A percentile compares a stretch with the other conserved stretches of the same genome.
Evolutionary conservation across 2,888 invertebrate species (phyloP).

Genomic region (Monochamus alternatus): DNA sequence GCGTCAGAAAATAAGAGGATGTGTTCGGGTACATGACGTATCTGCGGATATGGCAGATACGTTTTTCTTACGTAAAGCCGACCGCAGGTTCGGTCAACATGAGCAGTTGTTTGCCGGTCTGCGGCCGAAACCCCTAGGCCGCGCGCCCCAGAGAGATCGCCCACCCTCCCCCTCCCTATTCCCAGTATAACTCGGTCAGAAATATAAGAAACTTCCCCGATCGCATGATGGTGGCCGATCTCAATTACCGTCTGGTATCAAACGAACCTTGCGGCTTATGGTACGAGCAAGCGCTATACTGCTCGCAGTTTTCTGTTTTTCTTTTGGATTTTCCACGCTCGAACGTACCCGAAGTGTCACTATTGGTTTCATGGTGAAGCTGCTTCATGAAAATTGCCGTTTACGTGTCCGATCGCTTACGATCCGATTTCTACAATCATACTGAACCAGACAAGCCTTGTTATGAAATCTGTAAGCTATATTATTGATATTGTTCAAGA

Average conservation of each 20-base stretch:
- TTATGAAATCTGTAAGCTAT: too few species aligned
- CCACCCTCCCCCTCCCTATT: slow-evolving; percentile 28
- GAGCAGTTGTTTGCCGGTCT: slow-evolving; percentile 66
- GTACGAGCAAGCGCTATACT: background rate
- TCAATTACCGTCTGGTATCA: slow-evolving; percentile 12
- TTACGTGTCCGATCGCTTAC: too few species aligned
- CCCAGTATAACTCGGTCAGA: slow-evolving; percentile 42
- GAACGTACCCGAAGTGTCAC: background rate
- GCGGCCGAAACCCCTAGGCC: slow-evolving; percentile 58
- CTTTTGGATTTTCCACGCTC: background rate
- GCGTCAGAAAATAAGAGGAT: slow-evolving; percentile 27
- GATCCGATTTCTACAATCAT: too few species aligned
- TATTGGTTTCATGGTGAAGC: background rate
- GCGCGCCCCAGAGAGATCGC: slow-evolving; percentile 59
- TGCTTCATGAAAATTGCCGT: background rate
- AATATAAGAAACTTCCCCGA: slow-evolving; percentile 37
- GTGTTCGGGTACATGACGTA: slow-evolving; percentile 43
- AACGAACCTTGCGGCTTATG: background rate
- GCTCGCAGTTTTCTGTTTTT: background rate
- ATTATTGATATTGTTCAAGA: too few species aligned
- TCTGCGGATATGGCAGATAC: slow-evolving; percentile 50
- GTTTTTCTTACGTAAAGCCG: slow-evolving; percentile 56
- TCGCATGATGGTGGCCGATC: slow-evolving; percentile 1
- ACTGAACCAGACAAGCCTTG: too few species aligned
- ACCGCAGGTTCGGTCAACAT: slow-evolving; percentile 61